Conservation (phyloP, 2,113 vertebrate genomes). For the Oryzias celebensis region DNA sequence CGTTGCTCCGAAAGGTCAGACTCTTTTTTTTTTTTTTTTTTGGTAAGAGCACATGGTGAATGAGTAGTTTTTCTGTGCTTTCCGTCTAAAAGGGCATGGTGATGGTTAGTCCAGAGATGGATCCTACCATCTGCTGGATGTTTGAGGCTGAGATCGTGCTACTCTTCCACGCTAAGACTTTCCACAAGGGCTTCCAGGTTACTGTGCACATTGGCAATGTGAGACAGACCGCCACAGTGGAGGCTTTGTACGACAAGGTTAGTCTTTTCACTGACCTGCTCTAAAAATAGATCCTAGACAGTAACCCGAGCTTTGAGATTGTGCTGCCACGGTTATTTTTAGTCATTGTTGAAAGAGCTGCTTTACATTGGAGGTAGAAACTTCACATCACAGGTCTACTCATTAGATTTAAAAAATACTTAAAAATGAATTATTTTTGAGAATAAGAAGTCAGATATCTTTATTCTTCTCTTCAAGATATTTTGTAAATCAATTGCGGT, state of each 20-base stretch:
- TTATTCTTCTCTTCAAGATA: too few relatives aligned
- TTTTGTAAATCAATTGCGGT: too few relatives aligned
- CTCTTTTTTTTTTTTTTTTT: neutral
- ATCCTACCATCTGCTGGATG: slow-evolving; percentile 94
- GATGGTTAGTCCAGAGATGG: slow-evolving; percentile 98
- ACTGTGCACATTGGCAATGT: slow-evolving; percentile 96
- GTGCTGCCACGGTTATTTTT: too few relatives aligned
- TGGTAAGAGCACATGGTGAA: too few relatives aligned
- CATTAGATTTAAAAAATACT: too few relatives aligned
- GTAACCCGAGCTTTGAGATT: too few relatives aligned
- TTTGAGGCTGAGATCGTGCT: slow-evolving; percentile 97
- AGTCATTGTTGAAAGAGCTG: too few relatives aligned
- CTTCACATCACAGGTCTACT: too few relatives aligned
- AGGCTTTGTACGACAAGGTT: slow-evolving; percentile 94
- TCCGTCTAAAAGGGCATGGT: slow-evolving; percentile 87
- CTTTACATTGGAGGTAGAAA: too few relatives aligned
- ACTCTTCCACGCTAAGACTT: slow-evolving; percentile 94
- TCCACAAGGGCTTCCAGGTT: slow-evolving; percentile 97
- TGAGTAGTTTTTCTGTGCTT: neutral
- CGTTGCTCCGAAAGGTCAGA: slow-evolving; percentile 92
- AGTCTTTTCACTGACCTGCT: slow-evolving; percentile 32
- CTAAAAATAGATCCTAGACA: neutral
- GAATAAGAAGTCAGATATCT: too few relatives aligned
- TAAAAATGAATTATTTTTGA: too few relatives aligned
- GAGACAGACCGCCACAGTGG: slow-evolving; percentile 92